phyloP scores from a whole-genome alignment of 2,797 vertebrate species.

The Prunella strophiata region DNA sequence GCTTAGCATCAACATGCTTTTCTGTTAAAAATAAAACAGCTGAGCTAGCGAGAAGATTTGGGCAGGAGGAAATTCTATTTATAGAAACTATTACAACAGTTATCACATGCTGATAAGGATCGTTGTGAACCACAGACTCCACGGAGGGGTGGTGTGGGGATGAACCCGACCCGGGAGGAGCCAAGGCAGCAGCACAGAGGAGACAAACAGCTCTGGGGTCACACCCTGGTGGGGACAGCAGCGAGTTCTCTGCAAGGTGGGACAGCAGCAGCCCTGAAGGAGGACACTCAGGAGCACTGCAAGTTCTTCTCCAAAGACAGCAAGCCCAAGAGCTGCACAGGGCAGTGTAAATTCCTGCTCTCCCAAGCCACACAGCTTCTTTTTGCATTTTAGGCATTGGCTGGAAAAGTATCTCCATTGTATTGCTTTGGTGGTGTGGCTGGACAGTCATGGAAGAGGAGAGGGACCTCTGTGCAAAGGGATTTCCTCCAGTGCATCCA shows the following conservation, averaged over 20 bases:
- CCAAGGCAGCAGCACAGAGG: neutral
- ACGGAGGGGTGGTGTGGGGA: neutral
- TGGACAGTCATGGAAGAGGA: neutral
- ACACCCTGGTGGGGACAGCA: neutral
- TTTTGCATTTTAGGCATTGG: neutral
- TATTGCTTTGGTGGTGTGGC: neutral
- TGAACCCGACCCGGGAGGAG: neutral
- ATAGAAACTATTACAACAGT: constrained; percentile 54
- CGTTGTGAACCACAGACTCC: neutral
- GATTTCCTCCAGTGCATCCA: neutral
- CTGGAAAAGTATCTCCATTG: rapidly evolving
- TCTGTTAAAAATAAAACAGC: constrained; percentile 67
- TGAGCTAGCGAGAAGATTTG: constrained; percentile 47
- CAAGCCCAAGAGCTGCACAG: neutral
- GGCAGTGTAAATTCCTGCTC: neutral
- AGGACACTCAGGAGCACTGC: neutral
- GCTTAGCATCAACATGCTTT: constrained; percentile 57
- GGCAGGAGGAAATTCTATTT: constrained; percentile 60
- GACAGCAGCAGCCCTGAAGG: neutral
- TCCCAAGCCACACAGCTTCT: neutral
- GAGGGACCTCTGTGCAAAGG: neutral
- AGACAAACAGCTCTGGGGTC: neutral
- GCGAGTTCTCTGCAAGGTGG: rapidly evolving
- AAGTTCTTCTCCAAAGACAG: neutral
- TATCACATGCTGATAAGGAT: constrained; percentile 36